These are phyloP conservation scores for Hyposoter dolosus DNA, from an alignment of 2,888 invertebrate genomes.

Conservation along the genomic window DNA sequence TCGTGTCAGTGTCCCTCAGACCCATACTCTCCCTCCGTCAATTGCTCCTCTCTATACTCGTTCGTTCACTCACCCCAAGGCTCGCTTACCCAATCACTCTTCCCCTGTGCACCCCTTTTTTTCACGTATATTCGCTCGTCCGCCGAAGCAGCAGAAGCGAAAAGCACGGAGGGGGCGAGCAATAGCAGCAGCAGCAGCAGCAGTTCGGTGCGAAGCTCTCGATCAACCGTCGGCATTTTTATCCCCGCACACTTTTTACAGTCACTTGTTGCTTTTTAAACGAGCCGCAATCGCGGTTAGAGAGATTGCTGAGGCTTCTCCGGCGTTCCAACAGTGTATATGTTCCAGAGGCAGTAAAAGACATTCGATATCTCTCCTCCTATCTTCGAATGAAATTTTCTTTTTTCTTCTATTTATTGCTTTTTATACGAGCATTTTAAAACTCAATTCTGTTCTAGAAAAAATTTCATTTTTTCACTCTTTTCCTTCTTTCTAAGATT, in stretches of 20 bases:
- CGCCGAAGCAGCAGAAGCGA: conserved; percentile 34
- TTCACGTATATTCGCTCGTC: conserved; percentile 57
- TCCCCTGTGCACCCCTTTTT: conserved; percentile 45
- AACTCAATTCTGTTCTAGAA: neutral
- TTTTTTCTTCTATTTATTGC: neutral
- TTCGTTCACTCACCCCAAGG: conserved; percentile 65
- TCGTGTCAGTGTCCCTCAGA: conserved; percentile 61
- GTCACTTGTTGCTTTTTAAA: conserved; percentile 84
- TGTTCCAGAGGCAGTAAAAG: conserved; percentile 63
- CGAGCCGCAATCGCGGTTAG: conserved; percentile 75
- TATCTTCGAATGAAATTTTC: conserved; percentile 6
- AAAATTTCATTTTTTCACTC: neutral
- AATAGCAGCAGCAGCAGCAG: conserved; percentile 70
- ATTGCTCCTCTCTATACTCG: conserved; percentile 63
- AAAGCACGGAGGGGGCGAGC: conserved; percentile 44
- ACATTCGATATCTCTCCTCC: conserved; percentile 59
- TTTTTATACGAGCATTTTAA: conserved; percentile 8
- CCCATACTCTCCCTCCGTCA: conserved; percentile 66
- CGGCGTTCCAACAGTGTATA: conserved; percentile 26
- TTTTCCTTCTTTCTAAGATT: neutral
- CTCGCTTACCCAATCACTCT: conserved; percentile 70
- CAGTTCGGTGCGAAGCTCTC: conserved; percentile 80
- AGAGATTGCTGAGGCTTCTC: conserved; percentile 67
- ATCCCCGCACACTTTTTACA: conserved; percentile 82
- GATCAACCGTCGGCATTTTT: conserved; percentile 83